Percentiles rank a stretch among this genome's conserved stretches.
Evolutionary conservation across 92 coral and sea anemone species (phyloP).

Genomic region (Micromussa lordhowensis): DNA sequence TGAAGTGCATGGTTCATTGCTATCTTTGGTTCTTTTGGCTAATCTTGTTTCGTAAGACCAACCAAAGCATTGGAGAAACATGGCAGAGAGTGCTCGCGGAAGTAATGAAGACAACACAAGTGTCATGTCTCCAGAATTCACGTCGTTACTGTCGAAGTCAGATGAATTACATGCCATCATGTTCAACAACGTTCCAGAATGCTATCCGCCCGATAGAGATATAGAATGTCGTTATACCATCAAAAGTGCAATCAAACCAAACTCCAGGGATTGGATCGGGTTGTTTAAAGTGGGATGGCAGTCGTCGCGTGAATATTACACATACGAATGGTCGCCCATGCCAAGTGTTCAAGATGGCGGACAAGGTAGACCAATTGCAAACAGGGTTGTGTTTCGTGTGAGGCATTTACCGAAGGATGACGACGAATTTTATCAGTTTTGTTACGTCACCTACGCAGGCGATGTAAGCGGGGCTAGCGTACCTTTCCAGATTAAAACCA

Average conservation of each 20-base stretch:
- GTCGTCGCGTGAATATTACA: conserved; percentile 85
- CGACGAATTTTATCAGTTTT: conserved; percentile 96
- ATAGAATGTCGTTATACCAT: conserved; percentile 94
- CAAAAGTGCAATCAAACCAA: conserved; percentile 80
- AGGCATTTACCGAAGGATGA: conserved; percentile 85
- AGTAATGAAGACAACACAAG: background rate
- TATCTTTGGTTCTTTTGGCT: too few relatives aligned
- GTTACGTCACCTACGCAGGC: conserved; percentile 84
- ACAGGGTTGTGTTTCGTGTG: conserved; percentile 81
- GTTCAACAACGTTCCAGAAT: conserved; percentile 86
- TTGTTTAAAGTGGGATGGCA: conserved; percentile 98
- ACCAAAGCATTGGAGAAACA: background rate
- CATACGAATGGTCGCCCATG: conserved; percentile 93
- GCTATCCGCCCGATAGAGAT: conserved; percentile 83
- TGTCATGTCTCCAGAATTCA: conserved; percentile 18
- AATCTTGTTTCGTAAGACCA: too few relatives aligned
- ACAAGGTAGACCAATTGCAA: conserved; percentile 64
- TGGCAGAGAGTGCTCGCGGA: conserved; percentile 39
- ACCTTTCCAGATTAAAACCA: conserved; percentile 94
- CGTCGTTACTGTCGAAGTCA: conserved; percentile 70
- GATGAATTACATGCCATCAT: conserved; percentile 92
- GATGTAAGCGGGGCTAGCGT: conserved; percentile 98
- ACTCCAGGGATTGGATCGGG: conserved; percentile 96
- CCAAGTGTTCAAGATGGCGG: conserved; percentile 55
- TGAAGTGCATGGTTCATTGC: too few relatives aligned